Evolutionary conservation across 2,888 invertebrate species (phyloP), one percentile per base, ranked within the genome.

Genomic region (Aspidiotus rigidus): DNA sequence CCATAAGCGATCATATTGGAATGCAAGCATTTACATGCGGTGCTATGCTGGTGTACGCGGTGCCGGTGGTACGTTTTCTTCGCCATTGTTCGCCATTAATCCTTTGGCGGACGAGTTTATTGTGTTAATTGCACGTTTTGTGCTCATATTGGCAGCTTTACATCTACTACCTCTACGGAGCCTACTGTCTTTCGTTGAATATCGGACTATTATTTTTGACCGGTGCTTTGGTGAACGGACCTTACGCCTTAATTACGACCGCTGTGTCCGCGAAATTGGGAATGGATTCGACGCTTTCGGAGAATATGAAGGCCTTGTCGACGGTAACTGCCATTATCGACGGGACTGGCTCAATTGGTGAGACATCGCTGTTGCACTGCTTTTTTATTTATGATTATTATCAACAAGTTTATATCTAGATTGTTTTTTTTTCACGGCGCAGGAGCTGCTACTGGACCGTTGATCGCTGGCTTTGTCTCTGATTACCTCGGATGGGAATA

Each of bases 261-360:
- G 93, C 95, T 0, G 96, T 97, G 53, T 92, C 93, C 69, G 93
- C 97, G 0, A 96, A 97, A 77, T 81, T 97, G 7, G 94, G 97
- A 15, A 90, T 92, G 0, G 94, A 95, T 80, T 83, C 86, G 73
- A 88, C 88, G 71, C 80, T 96, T 69, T 85, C 87, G 64, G 91
- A 91, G 2, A 92, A 90, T 79, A 80, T 92, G 0, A 89, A 88
- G 77, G 97, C 96, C 7, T 79, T 97, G 71, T 95, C 97, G 8
- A 97, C 97, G 0, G 96, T 97, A n/a, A 93, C 96, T 0, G 93
- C 96, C 28, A 95, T 97, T 74, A 96, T 97, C 60, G 97, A 97
- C 79, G 97, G 97, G 60, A 96, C 96, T 0, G 96, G 97, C 8
- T 92, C 91, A 71, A 84, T 92, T 70, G 91, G 88, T 86, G 72